Base-by-base conservation (phyloP, 2,888 invertebrate genomes). In the Rhorus exstirpatorius region DNA sequence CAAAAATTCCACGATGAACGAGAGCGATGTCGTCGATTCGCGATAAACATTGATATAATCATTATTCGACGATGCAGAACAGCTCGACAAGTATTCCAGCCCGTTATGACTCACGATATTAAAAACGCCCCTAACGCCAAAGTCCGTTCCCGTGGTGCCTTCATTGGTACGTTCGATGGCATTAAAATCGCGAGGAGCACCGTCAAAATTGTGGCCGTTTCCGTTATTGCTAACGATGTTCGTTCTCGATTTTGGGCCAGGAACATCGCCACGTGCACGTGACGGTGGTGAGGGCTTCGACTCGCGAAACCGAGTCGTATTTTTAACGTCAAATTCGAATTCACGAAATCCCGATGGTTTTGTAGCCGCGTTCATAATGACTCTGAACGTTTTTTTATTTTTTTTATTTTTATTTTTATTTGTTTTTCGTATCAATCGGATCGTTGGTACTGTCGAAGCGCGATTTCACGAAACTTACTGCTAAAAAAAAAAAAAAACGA, bases 41-140 rank as follows among this genome's bases (percentile, higher is more conserved):
- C 26, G 49, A 72, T 31, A 63, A 63, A 61, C 14, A n/a, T 0
- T 24, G 41, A 74, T 17, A 53, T 0, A 10, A 72, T 51, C 51
- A 10, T 3, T 12, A 35, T 49, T n/a, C 19, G 7, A 44, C 41
- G 10, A 26, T n/a, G 24, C 14, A 26, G 3, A 70, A 24, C 38
- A 35, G 26, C 41, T 24, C 55, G 38, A 67, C 21, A 41, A 65
- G 21, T 8, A 31, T 38, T 31, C 51, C 4, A 12, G 7, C 21
- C 35, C 38, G 31, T 7, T n/a, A 3, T 38, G 8, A 79, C 79
- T 79, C 72, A 79, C 79, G 21, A 61, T 51, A 53, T 61, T 68
- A 8, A 74, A 14, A 53, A 53, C 67, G 17, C 74, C 61, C n/a
- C 10, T 31, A 44, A 61, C 14, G 8, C 67, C 67, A 35, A 68